A percentile compares a stretch with the other conserved stretches of the same genome.
These are phyloP conservation scores for Venturia canescens DNA, from an alignment of 1,140 invertebrate species.

Conservation along the genomic window DNA sequence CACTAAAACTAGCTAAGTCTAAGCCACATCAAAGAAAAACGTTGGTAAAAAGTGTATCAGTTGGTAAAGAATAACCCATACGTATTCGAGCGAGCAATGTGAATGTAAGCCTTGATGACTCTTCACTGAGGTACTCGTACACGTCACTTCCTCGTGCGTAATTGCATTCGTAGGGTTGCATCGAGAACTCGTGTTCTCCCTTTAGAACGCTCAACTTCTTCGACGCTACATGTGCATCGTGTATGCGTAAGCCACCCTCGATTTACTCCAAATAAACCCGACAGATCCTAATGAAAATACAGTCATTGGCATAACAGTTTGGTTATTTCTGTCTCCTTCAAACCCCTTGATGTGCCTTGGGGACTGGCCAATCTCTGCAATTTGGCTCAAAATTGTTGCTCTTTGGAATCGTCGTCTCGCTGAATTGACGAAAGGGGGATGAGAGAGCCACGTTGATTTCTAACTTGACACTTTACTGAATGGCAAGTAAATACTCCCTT, in stretches of 20 bases:
- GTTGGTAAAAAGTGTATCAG: no score
- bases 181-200: conserved; percentile 14
- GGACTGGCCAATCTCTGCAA: neutral
- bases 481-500: neutral
- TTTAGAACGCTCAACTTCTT: neutral
- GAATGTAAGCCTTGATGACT: neutral
- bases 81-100: neutral
- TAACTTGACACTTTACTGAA: conserved; percentile 10
- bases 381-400: neutral
- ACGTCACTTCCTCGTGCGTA: conserved; percentile 30
- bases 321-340: neutral
- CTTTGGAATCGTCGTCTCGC: neutral
- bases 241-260: conserved; percentile 23
- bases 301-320: neutral
- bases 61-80: neutral
- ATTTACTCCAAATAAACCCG: neutral
- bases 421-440: neutral
- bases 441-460: neutral
- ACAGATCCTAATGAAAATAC: neutral
- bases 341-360: neutral
- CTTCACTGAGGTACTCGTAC: conserved; percentile 14
- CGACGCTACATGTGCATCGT: neutral
- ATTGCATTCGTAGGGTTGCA: conserved; percentile 24
- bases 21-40: no score
- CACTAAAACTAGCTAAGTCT: no score